Percentiles rank a stretch among this genome's conserved stretches.
Evolutionary conservation across 1,140 invertebrate species (phyloP).

Genomic region (Battus philenor): DNA sequence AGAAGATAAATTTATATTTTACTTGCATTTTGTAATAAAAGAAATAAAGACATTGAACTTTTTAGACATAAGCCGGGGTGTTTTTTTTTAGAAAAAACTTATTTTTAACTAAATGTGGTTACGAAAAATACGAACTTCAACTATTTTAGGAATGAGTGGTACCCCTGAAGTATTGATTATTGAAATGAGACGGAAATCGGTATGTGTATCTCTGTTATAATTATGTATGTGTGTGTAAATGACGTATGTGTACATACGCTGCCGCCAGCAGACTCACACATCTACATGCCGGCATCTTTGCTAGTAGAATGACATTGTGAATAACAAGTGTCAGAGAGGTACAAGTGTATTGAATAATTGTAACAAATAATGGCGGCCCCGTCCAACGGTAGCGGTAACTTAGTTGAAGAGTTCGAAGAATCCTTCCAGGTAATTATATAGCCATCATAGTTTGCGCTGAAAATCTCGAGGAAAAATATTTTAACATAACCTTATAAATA

Average conservation of each 20-base stretch:
- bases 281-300: too few relatives aligned
- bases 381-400: slow-evolving; percentile 86
- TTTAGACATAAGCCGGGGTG: too few relatives aligned
- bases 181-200: slow-evolving; percentile 1
- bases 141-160: slow-evolving; percentile 4
- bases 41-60: too few relatives aligned
- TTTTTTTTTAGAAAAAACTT: too few relatives aligned
- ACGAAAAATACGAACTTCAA: too few relatives aligned
- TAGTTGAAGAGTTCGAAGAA: slow-evolving; percentile 91
- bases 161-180: slow-evolving; percentile 25
- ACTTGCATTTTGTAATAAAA: too few relatives aligned
- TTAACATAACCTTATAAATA: slow-evolving; percentile 36
- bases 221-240: slow-evolving; percentile 20
- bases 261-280: too few relatives aligned
- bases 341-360: not conserved
- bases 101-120: too few relatives aligned
- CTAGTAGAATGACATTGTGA: too few relatives aligned
- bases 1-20: too few relatives aligned
- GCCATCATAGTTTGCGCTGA: slow-evolving; percentile 26
- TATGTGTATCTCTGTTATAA: slow-evolving; percentile 14
- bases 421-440: slow-evolving; percentile 82
- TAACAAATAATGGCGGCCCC: slow-evolving; percentile 82
- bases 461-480: slow-evolving; percentile 22
- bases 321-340: slow-evolving; percentile 16
- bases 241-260: slow-evolving; percentile 11